Evolutionary conservation across 92 coral and sea anemone genomes (phyloP), one percentile per base, ranked within the genome.

Genomic region (Meandrina meandrites): DNA sequence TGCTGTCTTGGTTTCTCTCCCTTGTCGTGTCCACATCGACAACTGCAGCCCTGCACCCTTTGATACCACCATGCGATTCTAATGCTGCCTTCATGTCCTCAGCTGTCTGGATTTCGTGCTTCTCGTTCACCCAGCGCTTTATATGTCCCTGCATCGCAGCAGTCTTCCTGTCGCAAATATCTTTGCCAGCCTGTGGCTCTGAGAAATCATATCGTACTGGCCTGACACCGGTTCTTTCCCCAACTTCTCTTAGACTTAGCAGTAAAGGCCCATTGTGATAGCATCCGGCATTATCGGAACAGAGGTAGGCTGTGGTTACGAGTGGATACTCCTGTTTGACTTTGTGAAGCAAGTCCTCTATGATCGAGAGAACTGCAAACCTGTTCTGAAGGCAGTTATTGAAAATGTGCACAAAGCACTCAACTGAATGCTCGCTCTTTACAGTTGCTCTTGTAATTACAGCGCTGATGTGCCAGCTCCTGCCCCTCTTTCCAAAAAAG

Each of bases 141-240:
- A 85, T 85, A 50, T 86, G 90, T 1, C 90, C 93, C 77, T 90
- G 86, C 93, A 90, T 90, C 3, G 84, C 19, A n/a, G 93, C 93
- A 1, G 79, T 56, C 34, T 90, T 91, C 28, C 91, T 58, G 47
- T 91, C 89, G 27, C 91, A 91, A 35, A 87, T 81, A 51, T 91
- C 93, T 76, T 91, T 91, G 3, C 89, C 91, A 24, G 88, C 54
- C 76, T 87, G 93, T 8, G 83, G 91, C 5, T 91, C 93, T 1
- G 91, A 91, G 72, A 81, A 87, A 67, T 90, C 91, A 42, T 90
- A 90, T 6, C 91, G 81, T 12, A 82, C 34, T 30, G 81, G 75
- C 21, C 18, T 87, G 80, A 87, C 81, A 56, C 91, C 86, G 34
- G 77, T 82, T 35, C 88, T 34, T 58, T 78, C 81, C 11, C 91